phyloP scores from a whole-genome alignment of 2,797 vertebrate genomes.

The Falco peregrinus region DNA sequence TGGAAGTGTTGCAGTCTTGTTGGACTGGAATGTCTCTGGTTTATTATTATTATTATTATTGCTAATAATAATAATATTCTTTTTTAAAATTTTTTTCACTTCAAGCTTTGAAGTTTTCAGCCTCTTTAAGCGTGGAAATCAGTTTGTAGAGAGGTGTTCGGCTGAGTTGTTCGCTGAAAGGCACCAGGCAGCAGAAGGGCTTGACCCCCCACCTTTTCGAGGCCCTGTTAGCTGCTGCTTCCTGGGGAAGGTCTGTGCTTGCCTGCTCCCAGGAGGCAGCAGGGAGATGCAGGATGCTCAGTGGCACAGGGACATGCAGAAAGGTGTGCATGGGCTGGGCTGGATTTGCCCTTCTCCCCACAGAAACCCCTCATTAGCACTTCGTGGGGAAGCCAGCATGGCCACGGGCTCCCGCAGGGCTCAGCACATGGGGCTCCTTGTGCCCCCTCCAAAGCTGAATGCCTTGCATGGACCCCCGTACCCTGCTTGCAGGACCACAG shows the following conservation, averaged over 20 bases:
- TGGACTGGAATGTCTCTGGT: constrained; percentile 7
- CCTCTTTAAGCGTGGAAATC: constrained; percentile 9
- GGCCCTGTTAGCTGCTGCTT: background rate
- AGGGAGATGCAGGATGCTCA: background rate
- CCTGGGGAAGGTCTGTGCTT: background rate
- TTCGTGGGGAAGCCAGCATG: fast-evolving
- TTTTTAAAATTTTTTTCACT: background rate
- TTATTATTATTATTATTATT: background rate
- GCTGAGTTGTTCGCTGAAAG: background rate
- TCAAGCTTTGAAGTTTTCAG: constrained; percentile 35
- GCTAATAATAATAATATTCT: background rate
- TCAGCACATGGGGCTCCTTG: background rate
- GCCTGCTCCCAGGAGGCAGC: background rate
- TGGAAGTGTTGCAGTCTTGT: constrained; percentile 8
- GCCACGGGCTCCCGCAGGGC: background rate
- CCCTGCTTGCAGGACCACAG: background rate
- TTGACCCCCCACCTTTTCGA: background rate
- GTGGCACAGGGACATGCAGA: background rate
- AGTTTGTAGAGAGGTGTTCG: background rate
- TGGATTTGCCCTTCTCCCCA: background rate
- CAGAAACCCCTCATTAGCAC: background rate
- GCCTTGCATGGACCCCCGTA: fast-evolving
- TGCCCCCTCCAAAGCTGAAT: background rate
- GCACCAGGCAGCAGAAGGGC: background rate
- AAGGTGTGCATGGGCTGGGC: fast-evolving